Conservation (phyloP, 2,113 vertebrate species). For the Typhlomys cinereus region DNA sequence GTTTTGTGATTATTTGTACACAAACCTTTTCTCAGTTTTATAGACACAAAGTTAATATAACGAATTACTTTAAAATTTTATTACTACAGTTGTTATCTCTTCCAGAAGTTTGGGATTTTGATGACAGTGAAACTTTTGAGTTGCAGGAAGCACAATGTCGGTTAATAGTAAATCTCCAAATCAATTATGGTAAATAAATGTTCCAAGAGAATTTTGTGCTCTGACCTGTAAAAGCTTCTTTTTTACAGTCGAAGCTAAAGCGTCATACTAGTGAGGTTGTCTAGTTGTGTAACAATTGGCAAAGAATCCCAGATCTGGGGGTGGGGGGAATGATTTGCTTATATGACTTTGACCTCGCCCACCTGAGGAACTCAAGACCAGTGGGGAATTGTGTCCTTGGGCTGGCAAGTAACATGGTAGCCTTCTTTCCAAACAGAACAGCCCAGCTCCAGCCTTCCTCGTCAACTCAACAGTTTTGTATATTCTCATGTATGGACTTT, state of each 20-base stretch:
- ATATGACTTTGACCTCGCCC: neutral
- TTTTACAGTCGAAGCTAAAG: neutral
- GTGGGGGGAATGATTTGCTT: neutral
- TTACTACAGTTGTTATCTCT: constrained; percentile 80
- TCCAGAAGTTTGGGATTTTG: constrained; percentile 67
- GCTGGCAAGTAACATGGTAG: neutral
- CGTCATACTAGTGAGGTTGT: neutral
- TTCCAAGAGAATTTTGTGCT: constrained; percentile 40
- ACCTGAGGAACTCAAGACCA: neutral
- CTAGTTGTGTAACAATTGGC: neutral
- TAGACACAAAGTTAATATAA: constrained; percentile 81
- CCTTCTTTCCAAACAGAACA: neutral
- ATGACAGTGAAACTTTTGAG: constrained; percentile 67
- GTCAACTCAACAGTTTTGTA: constrained; percentile 76
- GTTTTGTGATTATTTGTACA: constrained; percentile 99
- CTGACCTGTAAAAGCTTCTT: constrained; percentile 68
- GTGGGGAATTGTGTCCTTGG: neutral
- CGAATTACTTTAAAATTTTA: constrained; percentile 84
- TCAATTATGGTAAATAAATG: neutral
- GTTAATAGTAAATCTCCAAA: constrained; percentile 59
- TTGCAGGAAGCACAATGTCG: constrained; percentile 52
- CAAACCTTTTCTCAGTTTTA: constrained; percentile 87
- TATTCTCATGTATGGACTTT: constrained; percentile 79
- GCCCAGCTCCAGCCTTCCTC: constrained; percentile 46
- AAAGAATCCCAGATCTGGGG: constrained; percentile 16